Evolutionary conservation across 2,113 vertebrate species (phyloP), one percentile per base, ranked within the genome.

Genomic region (Phaetusa simplex): DNA sequence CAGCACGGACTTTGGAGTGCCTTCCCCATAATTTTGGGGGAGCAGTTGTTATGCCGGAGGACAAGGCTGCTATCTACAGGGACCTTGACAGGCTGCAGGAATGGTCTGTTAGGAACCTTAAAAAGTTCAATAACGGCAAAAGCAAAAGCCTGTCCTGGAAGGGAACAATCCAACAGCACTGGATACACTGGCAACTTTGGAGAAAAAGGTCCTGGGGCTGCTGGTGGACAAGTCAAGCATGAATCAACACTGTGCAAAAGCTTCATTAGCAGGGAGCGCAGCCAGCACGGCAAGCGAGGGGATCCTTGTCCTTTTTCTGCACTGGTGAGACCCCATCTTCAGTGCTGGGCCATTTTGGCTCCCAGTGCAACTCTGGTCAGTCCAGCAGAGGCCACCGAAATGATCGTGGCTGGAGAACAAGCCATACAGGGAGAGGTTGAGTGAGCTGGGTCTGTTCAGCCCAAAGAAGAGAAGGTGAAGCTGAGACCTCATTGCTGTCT

Each of bases 1-100:
- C 45, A 90, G 36, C 6, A 27, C 23, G 70, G 49, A 3, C 19
- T 62, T 45, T 9, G 36, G 40, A 76, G 16, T 45, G 34, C 11
- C 13, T 87, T 49, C 49, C 12, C 8, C 22, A 15, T 12, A 2
- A 6, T 26, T 13, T 30, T 17, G 5, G 32, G 42, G 47, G 20
- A 45, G 26, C 0, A 0, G 11, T 23, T 26, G 26, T 22, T 32
- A 10, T 1, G 1, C 15, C 34, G 23, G 40, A 76, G n/a, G 36
- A 26, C 23, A 43, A 23, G 58, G 43, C 38, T 88, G 32, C 29
- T 79, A 13, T 15, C 24, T 69, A 10, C 3, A n/a, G 50, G 26
- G 34, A 82, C 13, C 23, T 22, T 20, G 36, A 7, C 12, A 47
- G 24, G 66, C 59, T 77, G 67, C 18, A 93, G 83, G n/a, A 69